Percentiles rank a stretch among this genome's conserved stretches.
Conservation (phyloP, 2,888 invertebrate species). For the Cephus spinipes region DNA sequence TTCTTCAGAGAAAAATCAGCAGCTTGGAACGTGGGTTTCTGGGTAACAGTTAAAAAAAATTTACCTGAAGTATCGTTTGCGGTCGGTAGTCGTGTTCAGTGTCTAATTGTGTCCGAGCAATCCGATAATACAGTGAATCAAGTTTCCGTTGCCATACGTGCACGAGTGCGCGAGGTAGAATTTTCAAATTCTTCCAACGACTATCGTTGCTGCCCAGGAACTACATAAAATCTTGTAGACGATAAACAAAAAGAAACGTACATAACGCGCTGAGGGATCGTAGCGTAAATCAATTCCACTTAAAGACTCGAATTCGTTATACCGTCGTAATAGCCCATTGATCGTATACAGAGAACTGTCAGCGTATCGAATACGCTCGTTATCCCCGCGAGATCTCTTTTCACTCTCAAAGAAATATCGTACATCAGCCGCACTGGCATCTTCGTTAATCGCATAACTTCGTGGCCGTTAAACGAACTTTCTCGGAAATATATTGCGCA, state of each 20-base stretch:
- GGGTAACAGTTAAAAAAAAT: not conserved
- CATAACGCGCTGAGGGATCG: not conserved
- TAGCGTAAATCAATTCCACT: not conserved
- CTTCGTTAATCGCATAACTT: not conserved
- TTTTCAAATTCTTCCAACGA: not conserved
- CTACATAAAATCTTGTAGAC: not conserved
- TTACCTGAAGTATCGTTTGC: not conserved
- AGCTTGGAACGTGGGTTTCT: not conserved
- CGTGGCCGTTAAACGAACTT: not conserved
- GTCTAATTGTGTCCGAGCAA: not conserved
- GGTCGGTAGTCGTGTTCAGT: not conserved
- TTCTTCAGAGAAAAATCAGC: not conserved
- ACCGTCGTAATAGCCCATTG: not conserved
- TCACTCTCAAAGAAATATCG: not conserved
- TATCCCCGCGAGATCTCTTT: not conserved
- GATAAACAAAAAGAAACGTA: not conserved
- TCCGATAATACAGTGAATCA: not conserved
- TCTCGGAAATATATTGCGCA: not conserved
- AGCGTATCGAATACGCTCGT: not conserved
- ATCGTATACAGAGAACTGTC: not conserved
- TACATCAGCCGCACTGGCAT: not conserved
- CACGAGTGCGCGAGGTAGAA: not conserved
- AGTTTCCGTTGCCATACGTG: not conserved
- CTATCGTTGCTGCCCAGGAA: not conserved
- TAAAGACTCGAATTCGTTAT: not conserved